Evolutionary conservation across 2,797 vertebrate species (phyloP), one percentile per base, ranked within the genome.

Genomic region (Simalia tracyae): DNA sequence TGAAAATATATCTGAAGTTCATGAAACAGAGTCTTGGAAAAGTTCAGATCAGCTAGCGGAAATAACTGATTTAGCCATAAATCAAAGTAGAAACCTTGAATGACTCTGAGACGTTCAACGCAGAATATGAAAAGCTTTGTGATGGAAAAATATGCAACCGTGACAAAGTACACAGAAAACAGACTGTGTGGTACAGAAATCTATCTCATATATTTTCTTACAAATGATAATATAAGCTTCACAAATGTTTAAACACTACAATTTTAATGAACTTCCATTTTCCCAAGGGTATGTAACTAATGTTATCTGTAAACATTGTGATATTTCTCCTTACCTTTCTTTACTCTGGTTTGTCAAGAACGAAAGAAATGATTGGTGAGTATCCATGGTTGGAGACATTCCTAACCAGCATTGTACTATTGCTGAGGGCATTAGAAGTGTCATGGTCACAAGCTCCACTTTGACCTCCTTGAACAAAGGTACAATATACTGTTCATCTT

Each of bases 21-120:
- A 86, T 89, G 88, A 86, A 92, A 61, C 9, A 76, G 59, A 57
- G n/a, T 89, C 46, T 50, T 90, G 76, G 24, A 72, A 90, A 90
- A 72, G 84, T 92, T 92, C 87, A 26, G 72, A 89, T 89, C 81
- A 86, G 84, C 19, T 76, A 19, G 26, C 87, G 46, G 4, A 63
- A 61, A 54, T 90, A 46, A 76, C 46, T 10, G 50, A 54, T 54
- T 64, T 66, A 85, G 54, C 50, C 42, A 24, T 28, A 88, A 63
- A 89, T 9, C 60, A 11, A 88, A 88, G 68, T 31, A 89, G 36
- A 24, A 42, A 46, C 60, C 28, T 60, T n/a, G n/a, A n/a, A 84
- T 84, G 50, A 42, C 22, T 85, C n/a, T 89, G 66, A 89, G 26
- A 86, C 31, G 36, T 36, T 63, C n/a, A 31, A 88, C 14, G 28